Conservation (phyloP, 2,113 vertebrate genomes). For the Hoplias malabaricus region DNA sequence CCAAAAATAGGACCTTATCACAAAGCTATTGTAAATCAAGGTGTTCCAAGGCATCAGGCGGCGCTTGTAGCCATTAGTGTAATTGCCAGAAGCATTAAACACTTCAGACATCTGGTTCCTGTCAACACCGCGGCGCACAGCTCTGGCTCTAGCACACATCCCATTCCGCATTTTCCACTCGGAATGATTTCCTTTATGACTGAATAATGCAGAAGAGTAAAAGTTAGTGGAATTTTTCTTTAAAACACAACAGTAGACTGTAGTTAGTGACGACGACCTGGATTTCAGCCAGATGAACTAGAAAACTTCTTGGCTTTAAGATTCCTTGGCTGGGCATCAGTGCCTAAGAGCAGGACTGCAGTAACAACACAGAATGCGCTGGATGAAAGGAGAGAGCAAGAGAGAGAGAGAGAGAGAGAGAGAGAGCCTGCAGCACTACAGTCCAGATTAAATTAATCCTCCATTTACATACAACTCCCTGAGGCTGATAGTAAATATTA, state of each 20-base stretch:
- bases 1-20: too few relatives aligned
- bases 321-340: background rate
- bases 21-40: too few relatives aligned
- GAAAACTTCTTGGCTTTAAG: constrained; percentile 5
- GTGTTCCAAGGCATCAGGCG: too few relatives aligned
- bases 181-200: background rate
- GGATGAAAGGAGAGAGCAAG: background rate
- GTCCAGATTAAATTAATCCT: constrained; percentile 36
- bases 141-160: too few relatives aligned
- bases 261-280: background rate
- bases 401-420: background rate
- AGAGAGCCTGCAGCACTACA: background rate
- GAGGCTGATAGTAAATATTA: constrained; percentile 14
- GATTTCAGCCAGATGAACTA: background rate
- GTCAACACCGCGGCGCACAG: too few relatives aligned
- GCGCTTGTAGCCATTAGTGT: too few relatives aligned
- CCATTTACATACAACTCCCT: constrained; percentile 8
- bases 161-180: too few relatives aligned
- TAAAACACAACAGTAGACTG: background rate
- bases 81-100: too few relatives aligned
- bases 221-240: background rate
- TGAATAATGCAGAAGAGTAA: too few relatives aligned
- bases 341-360: background rate
- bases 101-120: too few relatives aligned
- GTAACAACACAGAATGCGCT: background rate